A percentile compares a stretch with the other conserved stretches of the same genome.
Conservation (phyloP, 1,140 invertebrate species). For the Eueides isabella region DNA sequence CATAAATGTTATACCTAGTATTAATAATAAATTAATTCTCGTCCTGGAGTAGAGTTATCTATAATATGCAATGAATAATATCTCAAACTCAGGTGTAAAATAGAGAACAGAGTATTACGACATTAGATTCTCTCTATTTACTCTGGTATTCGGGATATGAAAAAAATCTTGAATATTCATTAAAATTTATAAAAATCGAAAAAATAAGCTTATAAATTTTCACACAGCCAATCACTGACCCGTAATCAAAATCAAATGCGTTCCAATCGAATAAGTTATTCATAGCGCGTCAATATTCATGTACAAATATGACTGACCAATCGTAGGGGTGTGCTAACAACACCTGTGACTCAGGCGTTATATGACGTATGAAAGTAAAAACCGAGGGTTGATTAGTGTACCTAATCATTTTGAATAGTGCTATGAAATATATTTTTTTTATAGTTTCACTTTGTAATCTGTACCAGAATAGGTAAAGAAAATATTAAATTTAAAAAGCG, state of each 20-base stretch:
- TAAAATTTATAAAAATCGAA: neutral
- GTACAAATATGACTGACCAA: conserved; percentile 22
- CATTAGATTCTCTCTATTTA: neutral
- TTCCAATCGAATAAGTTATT: conserved; percentile 11
- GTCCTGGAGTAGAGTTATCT: too few relatives aligned
- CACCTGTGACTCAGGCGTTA: conserved; percentile 38
- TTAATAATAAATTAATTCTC: too few relatives aligned
- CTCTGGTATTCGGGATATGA: neutral
- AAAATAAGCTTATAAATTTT: neutral
- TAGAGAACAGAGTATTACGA: neutral
- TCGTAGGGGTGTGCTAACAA: conserved; percentile 16
- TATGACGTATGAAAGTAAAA: conserved; percentile 10
- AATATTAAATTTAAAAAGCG: too few relatives aligned
- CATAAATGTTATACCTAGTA: too few relatives aligned
- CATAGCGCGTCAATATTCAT: conserved; percentile 30
- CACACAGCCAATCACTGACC: neutral
- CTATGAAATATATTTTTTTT: neutral
- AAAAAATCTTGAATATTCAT: neutral
- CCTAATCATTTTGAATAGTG: neutral
- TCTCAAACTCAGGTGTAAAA: neutral
- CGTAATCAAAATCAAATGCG: neutral
- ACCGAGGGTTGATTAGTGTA: conserved; percentile 10
- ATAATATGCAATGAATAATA: neutral
- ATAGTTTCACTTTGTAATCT: neutral
- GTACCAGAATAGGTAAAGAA: too few relatives aligned